Base-by-base conservation (phyloP, 2,113 vertebrate genomes). In the Atlantisia rogersi region DNA sequence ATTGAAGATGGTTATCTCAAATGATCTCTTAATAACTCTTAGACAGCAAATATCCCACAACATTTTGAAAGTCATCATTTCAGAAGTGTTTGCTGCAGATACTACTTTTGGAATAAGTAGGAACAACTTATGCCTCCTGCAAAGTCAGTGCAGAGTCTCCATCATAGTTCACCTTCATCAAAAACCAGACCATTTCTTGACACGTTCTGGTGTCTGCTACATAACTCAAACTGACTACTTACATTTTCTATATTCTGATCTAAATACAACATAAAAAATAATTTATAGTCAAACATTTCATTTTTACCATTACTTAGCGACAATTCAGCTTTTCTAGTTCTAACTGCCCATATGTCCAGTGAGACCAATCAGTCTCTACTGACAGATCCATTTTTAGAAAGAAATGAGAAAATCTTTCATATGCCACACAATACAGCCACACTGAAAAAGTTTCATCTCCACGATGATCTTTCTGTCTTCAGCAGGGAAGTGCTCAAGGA, bases 371-470 rank as follows among this genome's bases (percentile, higher is more conserved):
- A 89, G 50, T 94, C 69, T 91, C 48, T 60, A 40, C 85, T 76
- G 95, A 96, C 73, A 91, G 69, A 79, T 69, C 65, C 53, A 60
- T 73, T 96, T 96, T 94, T 89, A 87, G 90, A 84, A 88, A 55
- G 73, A 86, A 96, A 93, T n/a, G 44, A 94, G 80, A 78, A 92
- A 95, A 94, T 69, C 42, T 92, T 96, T 94, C 68, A 63, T 32
- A 32, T 62, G 28, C 48, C 39, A 39, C 24, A 11, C 1, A 5
- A 67, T 3, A 13, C 6, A 77, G 25, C 19, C 80, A 50, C 73
- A 76, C 37, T 8, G 2, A 81, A 86, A 58, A 75, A 82, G 69
- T 69, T 93, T 93, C 16, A 29, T 86, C 53, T 88, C 40, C 28
- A 13, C 0, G 0, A 78, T 7, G 11, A 52, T 81, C 76, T 70